Conservation (phyloP, 2,888 invertebrate genomes). For the Agapetus fuscipes region DNA sequence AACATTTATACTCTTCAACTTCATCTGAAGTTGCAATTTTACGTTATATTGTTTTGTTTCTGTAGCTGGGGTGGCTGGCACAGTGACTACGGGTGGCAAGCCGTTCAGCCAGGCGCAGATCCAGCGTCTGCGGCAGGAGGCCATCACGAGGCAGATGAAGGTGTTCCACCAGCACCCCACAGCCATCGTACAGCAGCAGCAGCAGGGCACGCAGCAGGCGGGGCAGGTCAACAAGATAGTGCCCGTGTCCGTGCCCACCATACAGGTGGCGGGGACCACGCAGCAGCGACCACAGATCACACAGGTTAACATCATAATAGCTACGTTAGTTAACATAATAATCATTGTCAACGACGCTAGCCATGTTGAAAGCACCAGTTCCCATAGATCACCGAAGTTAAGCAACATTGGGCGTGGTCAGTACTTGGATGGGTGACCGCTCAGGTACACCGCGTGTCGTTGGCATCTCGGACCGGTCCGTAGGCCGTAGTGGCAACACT, state of each 20-base stretch:
- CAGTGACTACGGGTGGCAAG: constrained; percentile 43
- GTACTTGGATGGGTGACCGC: too few relatives aligned
- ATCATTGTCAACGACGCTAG: too few relatives aligned
- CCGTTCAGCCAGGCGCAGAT: constrained; percentile 45
- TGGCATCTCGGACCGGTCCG: too few relatives aligned
- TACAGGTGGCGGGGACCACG: constrained; percentile 14
- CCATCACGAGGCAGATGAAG: constrained; percentile 39
- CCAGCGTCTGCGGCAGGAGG: constrained; percentile 56
- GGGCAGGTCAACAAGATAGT: constrained; percentile 6
- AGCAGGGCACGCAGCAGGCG: constrained; percentile 7
- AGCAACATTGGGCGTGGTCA: too few relatives aligned
- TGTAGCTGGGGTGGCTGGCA: constrained; percentile 28
- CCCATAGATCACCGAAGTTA: too few relatives aligned
- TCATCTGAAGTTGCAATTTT: too few relatives aligned
- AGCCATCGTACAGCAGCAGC: constrained; percentile 10
- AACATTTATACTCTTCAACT: too few relatives aligned
- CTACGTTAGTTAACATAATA: too few relatives aligned
- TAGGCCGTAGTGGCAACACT: too few relatives aligned
- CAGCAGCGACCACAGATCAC: constrained; percentile 18
- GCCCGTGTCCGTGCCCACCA: constrained; percentile 17
- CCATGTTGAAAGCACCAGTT: too few relatives aligned
- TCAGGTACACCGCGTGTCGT: too few relatives aligned
- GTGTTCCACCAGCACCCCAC: constrained; percentile 34
- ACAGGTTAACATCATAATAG: constrained; percentile 17
- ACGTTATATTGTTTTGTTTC: constrained; percentile 5